Evolutionary conservation across 1,140 invertebrate genomes (phyloP), one percentile per base, ranked within the genome.

Genomic region (Calycopis cecrops): DNA sequence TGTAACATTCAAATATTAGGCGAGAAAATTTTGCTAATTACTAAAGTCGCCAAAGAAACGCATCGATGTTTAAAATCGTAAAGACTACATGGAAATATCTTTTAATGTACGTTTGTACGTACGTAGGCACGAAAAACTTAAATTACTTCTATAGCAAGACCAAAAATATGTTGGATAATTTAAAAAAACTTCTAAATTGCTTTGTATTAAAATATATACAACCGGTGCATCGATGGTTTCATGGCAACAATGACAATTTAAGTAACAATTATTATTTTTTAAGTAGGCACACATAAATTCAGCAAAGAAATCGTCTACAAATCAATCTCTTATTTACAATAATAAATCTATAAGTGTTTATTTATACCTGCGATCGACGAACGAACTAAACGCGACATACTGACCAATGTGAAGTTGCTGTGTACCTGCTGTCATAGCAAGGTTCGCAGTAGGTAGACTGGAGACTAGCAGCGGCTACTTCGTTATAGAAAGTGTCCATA

Each of bases 21-120:
- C 77, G 72, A 80, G 69, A 82, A 76, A 78, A 79, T 73, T 60
- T 67, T n/a, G n/a, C 78, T 80, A 80, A 77, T 67, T 62, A 76
- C 67, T 82, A 83, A 60, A 74, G 60, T 52, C 38, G 51, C 37
- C 51, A 33, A 42, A 52, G 37, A 52, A 28, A 42, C 28, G 21
- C 51, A 28, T 28, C 21, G 21, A 28, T 28, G 21, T 3, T 6
- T 6, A 28, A 28, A 2, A 28, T 28, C 6, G 21, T 28, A 28
- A 28, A 28, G 21, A 28, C 21, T 28, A 28, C 21, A 28, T 3
- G 21, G 2, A 28, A 28, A 28, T 28, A 28, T 28, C 2, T 28
- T 2, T 28, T 3, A 28, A 28, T 28, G 21, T 28, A 28, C 21
- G 21, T 28, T 28, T 28, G 21, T 28, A 28, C 21, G 21, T 28